Percentiles rank a stretch among this genome's conserved stretches.
Conservation (phyloP, 2,113 vertebrate species). For the Nyctereutes procyonoides region DNA sequence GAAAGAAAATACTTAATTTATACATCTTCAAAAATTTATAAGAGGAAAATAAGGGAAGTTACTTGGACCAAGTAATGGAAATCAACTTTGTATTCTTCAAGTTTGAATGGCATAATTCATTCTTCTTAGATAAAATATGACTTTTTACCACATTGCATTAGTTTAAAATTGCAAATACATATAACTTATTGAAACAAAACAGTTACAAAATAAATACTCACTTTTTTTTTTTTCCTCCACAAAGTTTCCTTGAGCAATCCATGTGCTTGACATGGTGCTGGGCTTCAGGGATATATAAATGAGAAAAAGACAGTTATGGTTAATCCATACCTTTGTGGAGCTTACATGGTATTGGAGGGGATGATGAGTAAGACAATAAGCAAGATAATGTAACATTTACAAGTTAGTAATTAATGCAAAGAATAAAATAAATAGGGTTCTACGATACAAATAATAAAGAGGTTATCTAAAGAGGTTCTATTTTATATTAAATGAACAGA, state of each 20-base stretch:
- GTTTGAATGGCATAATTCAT: neutral
- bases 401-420: rapidly evolving
- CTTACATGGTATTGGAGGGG: neutral
- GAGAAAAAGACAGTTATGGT: too few relatives aligned
- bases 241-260: neutral
- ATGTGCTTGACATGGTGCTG: rapidly evolving
- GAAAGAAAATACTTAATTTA: neutral
- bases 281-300: rapidly evolving
- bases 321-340: rapidly evolving
- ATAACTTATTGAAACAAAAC: neutral
- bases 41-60: neutral
- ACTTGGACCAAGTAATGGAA: neutral
- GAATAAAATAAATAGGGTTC: neutral
- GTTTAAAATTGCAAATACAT: neutral
- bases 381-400: neutral
- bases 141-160: neutral
- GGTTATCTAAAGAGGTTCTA: neutral
- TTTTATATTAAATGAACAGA: neutral
- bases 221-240: too few relatives aligned
- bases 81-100: neutral
- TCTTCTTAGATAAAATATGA: neutral
- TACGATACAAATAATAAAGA: rapidly evolving
- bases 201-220: too few relatives aligned
- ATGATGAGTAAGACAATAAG: rapidly evolving
- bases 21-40: neutral